phyloP scores from a whole-genome alignment of 2,797 vertebrate genomes.

The Falco biarmicus region DNA sequence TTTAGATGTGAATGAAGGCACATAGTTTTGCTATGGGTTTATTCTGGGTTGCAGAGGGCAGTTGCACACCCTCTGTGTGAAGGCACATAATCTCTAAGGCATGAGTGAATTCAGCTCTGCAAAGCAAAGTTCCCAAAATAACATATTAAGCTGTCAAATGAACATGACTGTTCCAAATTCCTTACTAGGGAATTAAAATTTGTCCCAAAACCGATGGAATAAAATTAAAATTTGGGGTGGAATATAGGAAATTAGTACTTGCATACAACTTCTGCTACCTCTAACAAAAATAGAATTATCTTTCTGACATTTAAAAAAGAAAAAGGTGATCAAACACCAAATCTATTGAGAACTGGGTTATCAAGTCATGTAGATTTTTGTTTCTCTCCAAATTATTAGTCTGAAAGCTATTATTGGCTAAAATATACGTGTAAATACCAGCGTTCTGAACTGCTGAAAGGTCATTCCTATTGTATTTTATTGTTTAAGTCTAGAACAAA shows the following conservation, averaged over 20 bases:
- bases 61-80: neutral
- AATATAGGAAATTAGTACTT: neutral
- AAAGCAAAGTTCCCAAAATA: slow-evolving; percentile 32
- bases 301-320: neutral
- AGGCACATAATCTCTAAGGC: neutral
- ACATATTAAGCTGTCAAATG: slow-evolving; percentile 28
- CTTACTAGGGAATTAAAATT: neutral
- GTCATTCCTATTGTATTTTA: neutral
- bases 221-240: neutral
- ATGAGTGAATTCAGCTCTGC: neutral
- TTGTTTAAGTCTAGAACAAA: slow-evolving; percentile 41
- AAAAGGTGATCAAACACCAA: neutral
- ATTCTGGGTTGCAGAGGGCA: neutral
- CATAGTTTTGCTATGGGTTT: neutral
- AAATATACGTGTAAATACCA: neutral
- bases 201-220: neutral
- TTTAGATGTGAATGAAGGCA: neutral
- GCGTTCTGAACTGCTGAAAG: neutral
- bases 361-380: neutral
- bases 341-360: neutral
- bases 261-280: neutral
- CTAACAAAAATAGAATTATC: neutral
- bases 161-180: neutral
- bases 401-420: neutral
- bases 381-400: neutral